Conservation (phyloP, 1,140 invertebrate species). For the Bathynomus jamesi region DNA sequence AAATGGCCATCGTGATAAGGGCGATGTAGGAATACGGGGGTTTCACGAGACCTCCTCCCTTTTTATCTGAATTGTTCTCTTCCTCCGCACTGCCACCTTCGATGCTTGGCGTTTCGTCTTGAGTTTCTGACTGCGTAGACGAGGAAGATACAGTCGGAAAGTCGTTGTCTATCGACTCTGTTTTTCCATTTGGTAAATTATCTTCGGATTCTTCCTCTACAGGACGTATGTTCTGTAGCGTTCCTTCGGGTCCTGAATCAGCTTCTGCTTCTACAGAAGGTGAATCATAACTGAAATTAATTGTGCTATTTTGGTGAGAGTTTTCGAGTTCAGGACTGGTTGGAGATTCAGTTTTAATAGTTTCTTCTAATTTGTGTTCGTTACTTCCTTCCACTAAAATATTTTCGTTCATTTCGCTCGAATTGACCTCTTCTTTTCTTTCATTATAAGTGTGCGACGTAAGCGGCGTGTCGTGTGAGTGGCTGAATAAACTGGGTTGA, state of each 20-base stretch:
- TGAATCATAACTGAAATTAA: neutral
- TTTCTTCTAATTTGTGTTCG: neutral
- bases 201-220: neutral
- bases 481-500: constrained; percentile 5
- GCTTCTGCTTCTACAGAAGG: neutral
- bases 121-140: neutral
- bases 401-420: neutral
- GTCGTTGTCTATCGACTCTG: neutral
- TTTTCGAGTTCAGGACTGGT: neutral
- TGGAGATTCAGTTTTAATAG: neutral
- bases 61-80: constrained; percentile 14
- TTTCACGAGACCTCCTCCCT: constrained; percentile 59
- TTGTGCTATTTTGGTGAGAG: neutral
- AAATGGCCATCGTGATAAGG: constrained; percentile 94
- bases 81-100: constrained; percentile 24
- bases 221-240: neutral
- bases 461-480: constrained; percentile 5
- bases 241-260: neutral
- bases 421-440: neutral
- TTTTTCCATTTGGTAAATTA: neutral
- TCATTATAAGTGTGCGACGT: neutral
- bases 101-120: constrained; percentile 8
- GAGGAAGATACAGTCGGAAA: neutral
- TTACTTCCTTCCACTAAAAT: neutral
- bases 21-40: constrained; percentile 98